Evolutionary conservation across 2,888 invertebrate species (phyloP).

Genomic region (Periphyllus acericola): DNA sequence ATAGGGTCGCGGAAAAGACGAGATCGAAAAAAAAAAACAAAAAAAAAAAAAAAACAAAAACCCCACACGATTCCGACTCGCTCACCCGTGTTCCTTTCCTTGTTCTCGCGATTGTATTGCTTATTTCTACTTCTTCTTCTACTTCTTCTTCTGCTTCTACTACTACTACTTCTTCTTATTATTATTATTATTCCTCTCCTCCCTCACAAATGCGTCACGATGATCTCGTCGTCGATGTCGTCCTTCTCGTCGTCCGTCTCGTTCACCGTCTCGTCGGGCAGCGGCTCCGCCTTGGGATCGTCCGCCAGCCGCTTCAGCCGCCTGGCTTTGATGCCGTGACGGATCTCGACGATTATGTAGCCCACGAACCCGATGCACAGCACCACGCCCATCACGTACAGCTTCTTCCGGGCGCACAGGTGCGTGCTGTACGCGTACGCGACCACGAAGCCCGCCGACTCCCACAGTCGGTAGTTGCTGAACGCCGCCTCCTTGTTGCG

Average conservation of each 20-base stretch:
- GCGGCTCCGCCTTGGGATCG: constrained; percentile 73
- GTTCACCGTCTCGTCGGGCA: constrained; percentile 74
- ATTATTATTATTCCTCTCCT: no score
- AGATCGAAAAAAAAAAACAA: no score
- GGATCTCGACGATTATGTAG: constrained; percentile 82
- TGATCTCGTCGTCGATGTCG: constrained; percentile 88
- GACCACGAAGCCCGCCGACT: constrained; percentile 84
- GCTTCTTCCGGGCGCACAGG: constrained; percentile 85
- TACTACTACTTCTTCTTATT: no score
- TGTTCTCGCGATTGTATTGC: no score
- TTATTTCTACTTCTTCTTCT: no score
- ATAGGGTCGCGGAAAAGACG: no score
- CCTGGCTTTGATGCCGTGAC: constrained; percentile 83
- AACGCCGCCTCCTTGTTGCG: constrained; percentile 92
- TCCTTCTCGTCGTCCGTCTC: constrained; percentile 88
- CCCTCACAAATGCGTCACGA: constrained; percentile 78
- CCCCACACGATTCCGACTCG: not conserved
- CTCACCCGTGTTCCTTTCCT: not conserved
- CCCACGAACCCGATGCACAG: constrained; percentile 79
- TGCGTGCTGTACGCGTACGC: constrained; percentile 90
- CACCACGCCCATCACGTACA: constrained; percentile 84
- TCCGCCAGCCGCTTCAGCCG: constrained; percentile 80
- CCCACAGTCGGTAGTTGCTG: constrained; percentile 91
- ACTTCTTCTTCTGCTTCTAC: no score
- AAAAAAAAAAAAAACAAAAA: no score